Base-by-base conservation (phyloP, 2,888 invertebrate species). In the Napeogenes sylphis region DNA sequence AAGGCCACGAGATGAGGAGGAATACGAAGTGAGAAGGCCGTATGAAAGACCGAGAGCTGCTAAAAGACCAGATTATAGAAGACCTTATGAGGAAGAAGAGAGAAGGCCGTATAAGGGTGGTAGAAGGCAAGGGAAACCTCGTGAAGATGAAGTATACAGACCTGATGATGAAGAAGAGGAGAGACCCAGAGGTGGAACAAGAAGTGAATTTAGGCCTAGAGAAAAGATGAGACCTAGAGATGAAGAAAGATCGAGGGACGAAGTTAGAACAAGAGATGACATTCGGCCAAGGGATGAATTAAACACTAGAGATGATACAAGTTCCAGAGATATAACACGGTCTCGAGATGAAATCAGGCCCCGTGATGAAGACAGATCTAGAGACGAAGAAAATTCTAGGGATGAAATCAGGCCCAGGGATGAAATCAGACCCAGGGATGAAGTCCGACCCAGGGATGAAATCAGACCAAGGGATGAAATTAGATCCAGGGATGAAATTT, bases 1-100 rank as follows among this genome's bases (percentile, higher is more conserved):
- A 4, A 83, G 91, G 61, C 87, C 90, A 8, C 86, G 92, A 69
- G 89, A 91, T 3, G 83, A 87, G 65, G 87, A 85, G 2, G 87
- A 88, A 42, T 83, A 85, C 51, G 84, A 84, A 55, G 85, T 86
- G 0, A 79, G 86, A 62, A 79, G 90, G 73, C 75, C 81, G 0
- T 85, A 84, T 64, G 85, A 87, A 12, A 84, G 89, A 71, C 77
- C 78, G 4, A 81, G 87, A 71, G 79, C 85, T 54, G 77, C 70
- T 0, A 87, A 87, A 69, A 78, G 88, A 69, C 81, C 74, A 59
- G 77, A 79, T 4, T 71, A 75, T 56, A 74, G 79, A 71, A 79
- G 84, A 68, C 81, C 84, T 2, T 84, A 86, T 58, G 85, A 85
- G 3, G 87, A 88, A 2, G 87, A 87, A 8, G 85, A 83, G 8